phyloP scores from a whole-genome alignment of 2,797 vertebrate genomes.

The Cyprinodon diabolis region DNA sequence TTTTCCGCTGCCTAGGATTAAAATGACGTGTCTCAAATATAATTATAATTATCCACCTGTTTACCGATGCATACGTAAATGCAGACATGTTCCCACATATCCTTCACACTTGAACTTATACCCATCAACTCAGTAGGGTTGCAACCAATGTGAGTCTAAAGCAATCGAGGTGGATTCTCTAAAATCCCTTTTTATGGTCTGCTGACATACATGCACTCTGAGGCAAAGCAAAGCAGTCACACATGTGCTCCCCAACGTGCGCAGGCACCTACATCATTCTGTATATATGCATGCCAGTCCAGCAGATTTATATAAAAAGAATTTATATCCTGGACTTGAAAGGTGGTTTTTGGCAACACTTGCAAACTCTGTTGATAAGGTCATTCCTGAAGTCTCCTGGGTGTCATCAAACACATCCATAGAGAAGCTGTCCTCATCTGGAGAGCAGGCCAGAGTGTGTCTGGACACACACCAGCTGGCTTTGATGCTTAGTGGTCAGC shows the following conservation, averaged over 20 bases:
- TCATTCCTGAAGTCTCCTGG: constrained; percentile 32
- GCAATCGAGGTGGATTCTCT: constrained; percentile 61
- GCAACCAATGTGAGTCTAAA: constrained; percentile 57
- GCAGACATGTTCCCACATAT: constrained; percentile 9
- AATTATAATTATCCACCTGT: constrained; percentile 50
- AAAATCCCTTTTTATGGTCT: constrained; percentile 64
- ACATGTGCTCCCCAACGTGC: constrained; percentile 41
- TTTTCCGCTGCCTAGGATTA: constrained; percentile 40
- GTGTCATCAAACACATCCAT: constrained; percentile 47
- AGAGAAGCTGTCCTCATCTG: constrained; percentile 44
- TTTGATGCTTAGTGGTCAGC: constrained; percentile 49
- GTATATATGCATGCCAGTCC: constrained; percentile 37
- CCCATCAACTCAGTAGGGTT: constrained; percentile 42
- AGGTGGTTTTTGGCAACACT: constrained; percentile 22
- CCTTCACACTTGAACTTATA: constrained; percentile 23
- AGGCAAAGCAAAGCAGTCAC: constrained; percentile 56
- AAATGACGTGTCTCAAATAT: constrained; percentile 50
- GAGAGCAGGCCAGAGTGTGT: constrained; percentile 40
- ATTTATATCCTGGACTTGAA: constrained; percentile 24
- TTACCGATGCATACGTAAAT: constrained; percentile 36
- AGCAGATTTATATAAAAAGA: constrained; percentile 10
- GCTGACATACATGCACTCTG: constrained; percentile 51
- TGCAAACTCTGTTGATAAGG: constrained; percentile 29
- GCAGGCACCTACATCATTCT: constrained; percentile 33
- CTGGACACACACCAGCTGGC: constrained; percentile 48